Evolutionary conservation across 2,113 vertebrate genomes (phyloP).

Genomic region (Ameiurus melas): DNA sequence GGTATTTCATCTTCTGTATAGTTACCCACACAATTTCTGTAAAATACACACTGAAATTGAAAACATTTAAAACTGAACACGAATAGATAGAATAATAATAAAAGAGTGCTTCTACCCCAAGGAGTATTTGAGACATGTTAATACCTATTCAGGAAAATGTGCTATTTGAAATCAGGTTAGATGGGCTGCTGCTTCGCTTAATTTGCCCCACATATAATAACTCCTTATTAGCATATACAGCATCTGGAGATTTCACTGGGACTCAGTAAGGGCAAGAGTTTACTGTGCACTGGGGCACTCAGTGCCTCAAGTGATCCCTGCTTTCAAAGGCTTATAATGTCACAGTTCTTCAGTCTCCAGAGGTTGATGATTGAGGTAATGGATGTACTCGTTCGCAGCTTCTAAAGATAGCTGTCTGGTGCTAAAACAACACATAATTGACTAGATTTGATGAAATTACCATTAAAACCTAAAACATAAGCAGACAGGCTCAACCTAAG

Average conservation of each 20-base stretch:
- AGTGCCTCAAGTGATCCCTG: slow-evolving; percentile 56
- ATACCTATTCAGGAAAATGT: slow-evolving; percentile 43
- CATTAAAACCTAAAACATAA: not conserved
- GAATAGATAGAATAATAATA: not conserved
- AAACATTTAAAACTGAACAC: not conserved
- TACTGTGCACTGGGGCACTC: slow-evolving; percentile 48
- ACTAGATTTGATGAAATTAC: not conserved
- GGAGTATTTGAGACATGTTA: slow-evolving; percentile 52
- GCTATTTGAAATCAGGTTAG: slow-evolving; percentile 51
- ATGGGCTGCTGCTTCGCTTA: slow-evolving; percentile 47
- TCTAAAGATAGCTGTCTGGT: slow-evolving; percentile 59
- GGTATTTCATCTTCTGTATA: not conserved
- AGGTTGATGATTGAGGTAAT: slow-evolving; percentile 51
- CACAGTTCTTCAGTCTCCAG: slow-evolving; percentile 49
- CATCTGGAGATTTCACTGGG: slow-evolving; percentile 57
- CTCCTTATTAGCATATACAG: slow-evolving; percentile 64
- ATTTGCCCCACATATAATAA: slow-evolving; percentile 61
- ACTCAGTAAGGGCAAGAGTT: slow-evolving; percentile 43
- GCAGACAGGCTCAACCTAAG: not conserved
- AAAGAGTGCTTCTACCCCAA: slow-evolving; percentile 49
- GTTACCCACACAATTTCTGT: slow-evolving; percentile 13
- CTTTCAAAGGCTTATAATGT: slow-evolving; percentile 60
- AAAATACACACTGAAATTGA: not conserved
- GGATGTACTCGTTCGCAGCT: slow-evolving; percentile 21
- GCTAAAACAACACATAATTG: not conserved